Evolutionary conservation across 2,888 invertebrate genomes (phyloP).

Genomic region (Dione vanillae): DNA sequence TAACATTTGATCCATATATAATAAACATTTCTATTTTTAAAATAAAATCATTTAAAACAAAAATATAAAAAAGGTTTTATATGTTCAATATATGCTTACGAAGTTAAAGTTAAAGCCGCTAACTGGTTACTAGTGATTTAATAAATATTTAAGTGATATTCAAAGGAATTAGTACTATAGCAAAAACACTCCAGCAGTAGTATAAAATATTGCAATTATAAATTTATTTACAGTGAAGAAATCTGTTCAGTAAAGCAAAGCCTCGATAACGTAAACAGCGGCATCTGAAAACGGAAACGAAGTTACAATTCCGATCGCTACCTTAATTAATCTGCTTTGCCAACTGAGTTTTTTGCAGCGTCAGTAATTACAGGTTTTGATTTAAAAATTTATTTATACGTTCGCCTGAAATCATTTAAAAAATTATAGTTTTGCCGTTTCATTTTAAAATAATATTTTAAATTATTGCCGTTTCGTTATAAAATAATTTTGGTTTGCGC

Average conservation of each 20-base stretch:
- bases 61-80: too few species aligned
- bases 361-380: slow-evolving; percentile 16
- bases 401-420: not conserved
- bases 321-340: slow-evolving; percentile 27
- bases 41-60: too few species aligned
- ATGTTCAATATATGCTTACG: too few species aligned
- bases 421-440: not conserved
- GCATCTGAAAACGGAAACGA: slow-evolving; percentile 19
- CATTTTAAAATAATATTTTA: not conserved
- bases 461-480: not conserved
- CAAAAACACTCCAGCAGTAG: not conserved
- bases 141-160: too few species aligned
- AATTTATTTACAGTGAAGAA: not conserved
- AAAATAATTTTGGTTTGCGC: not conserved
- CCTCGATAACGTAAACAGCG: slow-evolving; percentile 19
- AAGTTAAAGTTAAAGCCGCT: not conserved
- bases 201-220: not conserved
- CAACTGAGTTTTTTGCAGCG: not conserved
- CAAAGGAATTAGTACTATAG: too few species aligned
- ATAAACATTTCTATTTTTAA: too few species aligned
- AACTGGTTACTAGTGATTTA: not conserved
- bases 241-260: slow-evolving; percentile 2
- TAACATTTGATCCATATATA: too few species aligned
- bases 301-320: slow-evolving; percentile 31
- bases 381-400: not conserved